These are phyloP conservation scores for Zaprionus ghesquierei DNA, from an alignment of 1,140 invertebrate genomes.

Conservation along the genomic window DNA sequence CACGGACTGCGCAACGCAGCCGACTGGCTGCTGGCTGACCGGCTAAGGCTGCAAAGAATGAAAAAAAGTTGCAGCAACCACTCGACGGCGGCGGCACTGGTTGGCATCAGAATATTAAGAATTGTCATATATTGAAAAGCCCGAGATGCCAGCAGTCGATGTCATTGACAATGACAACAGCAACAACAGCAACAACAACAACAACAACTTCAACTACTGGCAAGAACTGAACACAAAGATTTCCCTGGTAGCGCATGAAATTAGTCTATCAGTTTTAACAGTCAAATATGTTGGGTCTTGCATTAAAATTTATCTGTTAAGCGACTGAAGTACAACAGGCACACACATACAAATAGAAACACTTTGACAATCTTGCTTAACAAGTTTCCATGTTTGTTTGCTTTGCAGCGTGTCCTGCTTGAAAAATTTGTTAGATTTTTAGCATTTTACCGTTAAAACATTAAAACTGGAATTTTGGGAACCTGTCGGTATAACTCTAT, in stretches of 20 bases:
- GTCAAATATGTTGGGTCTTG: not conserved
- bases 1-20: not conserved
- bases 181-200: constrained; percentile 20
- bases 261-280: not conserved
- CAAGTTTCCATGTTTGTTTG: constrained; percentile 25
- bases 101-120: constrained; percentile 71
- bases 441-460: constrained; percentile 27
- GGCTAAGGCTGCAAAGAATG: constrained; percentile 4
- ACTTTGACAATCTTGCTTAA: constrained; percentile 28
- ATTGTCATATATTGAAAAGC: constrained; percentile 74
- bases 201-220: not conserved
- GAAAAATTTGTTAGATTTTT: constrained; percentile 24
- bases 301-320: not conserved
- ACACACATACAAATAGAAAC: not conserved
- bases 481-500: constrained; percentile 1
- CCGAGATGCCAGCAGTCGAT: constrained; percentile 63
- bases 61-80: constrained; percentile 63
- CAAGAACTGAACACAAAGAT: not conserved
- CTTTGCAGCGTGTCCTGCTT: constrained; percentile 49
- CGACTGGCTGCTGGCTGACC: constrained; percentile 36
- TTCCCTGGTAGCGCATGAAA: not conserved
- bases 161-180: constrained; percentile 33
- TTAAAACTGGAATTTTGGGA: not conserved
- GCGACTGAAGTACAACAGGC: not conserved
- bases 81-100: constrained; percentile 30